Evolutionary conservation across 1,140 invertebrate species (phyloP).

Genomic region (Macrocentrus cingulum): DNA sequence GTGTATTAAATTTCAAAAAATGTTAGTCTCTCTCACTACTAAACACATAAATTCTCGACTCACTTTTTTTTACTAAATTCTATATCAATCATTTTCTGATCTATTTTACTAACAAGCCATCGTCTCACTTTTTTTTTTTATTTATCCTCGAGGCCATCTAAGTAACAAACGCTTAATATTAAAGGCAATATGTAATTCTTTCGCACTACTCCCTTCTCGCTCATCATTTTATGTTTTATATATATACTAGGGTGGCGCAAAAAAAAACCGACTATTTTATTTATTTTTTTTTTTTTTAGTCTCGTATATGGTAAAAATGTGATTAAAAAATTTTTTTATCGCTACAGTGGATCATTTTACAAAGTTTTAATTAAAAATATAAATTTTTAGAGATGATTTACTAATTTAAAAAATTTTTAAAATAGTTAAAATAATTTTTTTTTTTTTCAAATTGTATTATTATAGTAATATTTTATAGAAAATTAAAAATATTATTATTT

Average conservation of each 20-base stretch:
- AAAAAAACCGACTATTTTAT: no score
- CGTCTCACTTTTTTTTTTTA: slow-evolving; percentile 9
- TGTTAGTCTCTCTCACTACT: slow-evolving; percentile 16
- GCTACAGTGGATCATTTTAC: no score
- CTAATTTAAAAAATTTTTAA: no score
- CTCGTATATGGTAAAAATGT: no score
- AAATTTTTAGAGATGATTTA: no score
- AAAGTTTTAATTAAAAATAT: no score
- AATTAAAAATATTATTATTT: no score
- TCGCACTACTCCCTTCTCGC: slow-evolving; percentile 3
- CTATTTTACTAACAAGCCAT: slow-evolving; percentile 8
- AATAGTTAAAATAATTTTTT: no score
- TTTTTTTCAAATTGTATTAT: no score
- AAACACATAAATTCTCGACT: neutral
- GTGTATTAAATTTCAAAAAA: slow-evolving; percentile 13
- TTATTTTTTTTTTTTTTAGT: slow-evolving; percentile 14
- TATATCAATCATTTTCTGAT: slow-evolving; percentile 2
- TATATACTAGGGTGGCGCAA: neutral
- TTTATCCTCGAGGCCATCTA: slow-evolving; percentile 25
- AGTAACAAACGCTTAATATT: slow-evolving; percentile 28
- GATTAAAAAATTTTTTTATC: no score
- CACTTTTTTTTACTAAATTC: neutral
- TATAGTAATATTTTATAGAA: no score
- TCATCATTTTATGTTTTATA: slow-evolving; percentile 3
- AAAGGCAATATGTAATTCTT: slow-evolving; percentile 29